Percentiles rank a stretch among this genome's conserved stretches.
These are phyloP conservation scores for Synergus itoensis DNA, from an alignment of 2,888 invertebrate species.

Conservation along the genomic window DNA sequence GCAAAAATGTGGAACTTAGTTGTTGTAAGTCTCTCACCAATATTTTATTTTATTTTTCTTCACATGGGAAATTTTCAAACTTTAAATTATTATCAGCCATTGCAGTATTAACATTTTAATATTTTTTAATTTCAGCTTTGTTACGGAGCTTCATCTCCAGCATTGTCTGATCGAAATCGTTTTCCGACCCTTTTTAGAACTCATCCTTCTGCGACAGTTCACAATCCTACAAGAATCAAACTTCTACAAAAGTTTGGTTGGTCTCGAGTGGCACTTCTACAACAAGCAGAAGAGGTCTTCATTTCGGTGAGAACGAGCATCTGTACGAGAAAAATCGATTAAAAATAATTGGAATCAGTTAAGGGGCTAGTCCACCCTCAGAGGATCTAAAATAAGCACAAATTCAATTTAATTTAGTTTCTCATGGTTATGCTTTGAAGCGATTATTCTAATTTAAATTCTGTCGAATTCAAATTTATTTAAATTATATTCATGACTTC, in stretches of 20 bases:
- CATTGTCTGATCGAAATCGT: conserved; percentile 96
- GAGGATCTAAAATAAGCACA: neutral
- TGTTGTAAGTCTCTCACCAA: conserved; percentile 86
- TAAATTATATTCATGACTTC: neutral
- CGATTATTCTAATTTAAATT: neutral
- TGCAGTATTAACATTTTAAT: conserved; percentile 9
- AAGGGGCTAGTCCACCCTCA: neutral
- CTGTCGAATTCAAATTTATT: neutral
- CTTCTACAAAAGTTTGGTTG: conserved; percentile 98
- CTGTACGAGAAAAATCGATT: neutral
- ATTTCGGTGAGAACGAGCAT: conserved; percentile 85
- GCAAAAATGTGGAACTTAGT: conserved; percentile 99
- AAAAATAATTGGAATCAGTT: neutral
- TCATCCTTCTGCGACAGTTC: conserved; percentile 99
- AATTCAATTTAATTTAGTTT: neutral
- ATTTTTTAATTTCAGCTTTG: conserved; percentile 86
- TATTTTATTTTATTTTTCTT: neutral
- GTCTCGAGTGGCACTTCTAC: conserved; percentile 97
- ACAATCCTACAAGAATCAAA: conserved; percentile 98
- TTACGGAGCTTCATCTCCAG: conserved; percentile 99
- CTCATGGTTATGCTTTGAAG: neutral
- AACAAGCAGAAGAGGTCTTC: conserved; percentile 99
- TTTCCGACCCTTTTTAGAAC: conserved; percentile 99
- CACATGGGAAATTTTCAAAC: no score
- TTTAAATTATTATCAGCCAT: no score